Percentiles rank a stretch among this genome's conserved stretches.
These are phyloP conservation scores for Temnopleurus reevesii DNA, from an alignment of 53 echinoderm and acorn worm species.

Conservation along the genomic window DNA sequence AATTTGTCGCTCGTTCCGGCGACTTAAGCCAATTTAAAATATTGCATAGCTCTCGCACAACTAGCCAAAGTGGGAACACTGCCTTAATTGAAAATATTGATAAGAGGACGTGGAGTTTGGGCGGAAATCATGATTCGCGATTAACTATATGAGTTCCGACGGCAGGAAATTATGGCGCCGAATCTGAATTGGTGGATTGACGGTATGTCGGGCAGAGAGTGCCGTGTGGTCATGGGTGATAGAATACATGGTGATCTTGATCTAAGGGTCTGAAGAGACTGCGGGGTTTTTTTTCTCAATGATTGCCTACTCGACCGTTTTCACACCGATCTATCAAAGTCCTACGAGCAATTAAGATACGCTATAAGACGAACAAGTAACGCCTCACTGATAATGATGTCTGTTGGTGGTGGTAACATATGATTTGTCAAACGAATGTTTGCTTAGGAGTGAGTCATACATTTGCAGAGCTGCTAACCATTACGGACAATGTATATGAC, in stretches of 20 bases:
- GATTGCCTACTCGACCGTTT: background rate
- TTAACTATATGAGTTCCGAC: background rate
- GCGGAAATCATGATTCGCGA: conserved; percentile 36
- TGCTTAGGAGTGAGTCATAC: too few species aligned
- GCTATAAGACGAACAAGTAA: background rate
- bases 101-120: background rate
- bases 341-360: too few species aligned
- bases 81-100: conserved; percentile 35
- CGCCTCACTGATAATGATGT: background rate
- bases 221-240: conserved; percentile 14
- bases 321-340: background rate
- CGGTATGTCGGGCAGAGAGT: background rate
- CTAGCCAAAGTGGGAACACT: too few species aligned
- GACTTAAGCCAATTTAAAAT: too few species aligned
- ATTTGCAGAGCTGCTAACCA: too few species aligned
- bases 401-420: too few species aligned
- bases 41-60: too few species aligned
- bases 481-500: too few species aligned
- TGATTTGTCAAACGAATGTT: too few species aligned
- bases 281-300: background rate
- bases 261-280: too few species aligned
- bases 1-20: too few species aligned
- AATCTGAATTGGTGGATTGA: conserved; percentile 4
- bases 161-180: conserved; percentile 35
- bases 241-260: background rate